A percentile compares a stretch with the other conserved stretches of the same genome.
phyloP scores from a whole-genome alignment of 2,797 vertebrate species.

The Micromesistius poutassou region DNA sequence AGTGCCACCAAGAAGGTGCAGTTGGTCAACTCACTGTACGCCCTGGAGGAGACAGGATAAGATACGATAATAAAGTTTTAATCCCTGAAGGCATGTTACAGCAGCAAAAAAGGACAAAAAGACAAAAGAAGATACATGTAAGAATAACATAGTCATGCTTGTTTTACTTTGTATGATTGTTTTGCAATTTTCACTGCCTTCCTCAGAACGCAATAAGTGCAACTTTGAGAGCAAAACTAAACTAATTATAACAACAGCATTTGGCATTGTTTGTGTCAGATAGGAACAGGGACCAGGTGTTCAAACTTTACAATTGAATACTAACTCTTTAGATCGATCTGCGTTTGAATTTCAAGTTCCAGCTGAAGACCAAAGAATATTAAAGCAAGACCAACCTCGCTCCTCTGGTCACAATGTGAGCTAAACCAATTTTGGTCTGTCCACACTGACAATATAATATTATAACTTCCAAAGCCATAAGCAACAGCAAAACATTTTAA shows the following conservation, averaged over 20 bases:
- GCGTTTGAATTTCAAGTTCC: too few species aligned
- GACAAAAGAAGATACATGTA: background rate
- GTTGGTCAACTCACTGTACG: conserved; percentile 84
- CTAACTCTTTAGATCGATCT: too few species aligned
- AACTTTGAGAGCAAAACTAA: background rate
- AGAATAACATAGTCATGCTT: too few species aligned
- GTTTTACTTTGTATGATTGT: background rate
- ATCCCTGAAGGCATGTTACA: background rate
- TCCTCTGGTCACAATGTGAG: too few species aligned
- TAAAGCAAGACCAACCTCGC: too few species aligned
- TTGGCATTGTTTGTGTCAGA: background rate
- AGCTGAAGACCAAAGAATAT: too few species aligned
- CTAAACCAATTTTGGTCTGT: too few species aligned
- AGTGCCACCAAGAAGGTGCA: conserved; percentile 81
- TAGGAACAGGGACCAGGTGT: background rate
- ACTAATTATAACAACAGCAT: background rate
- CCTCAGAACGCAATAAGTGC: background rate
- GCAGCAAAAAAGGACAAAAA: background rate
- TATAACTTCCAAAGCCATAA: too few species aligned
- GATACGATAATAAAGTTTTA: background rate
- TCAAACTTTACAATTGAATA: too few species aligned
- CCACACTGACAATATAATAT: too few species aligned
- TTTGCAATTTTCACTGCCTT: background rate
- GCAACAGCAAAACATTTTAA: too few species aligned
- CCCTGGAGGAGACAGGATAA: conserved; percentile 63